phyloP scores from a whole-genome alignment of 2,888 invertebrate species.

The Argynnis bischoffii region DNA sequence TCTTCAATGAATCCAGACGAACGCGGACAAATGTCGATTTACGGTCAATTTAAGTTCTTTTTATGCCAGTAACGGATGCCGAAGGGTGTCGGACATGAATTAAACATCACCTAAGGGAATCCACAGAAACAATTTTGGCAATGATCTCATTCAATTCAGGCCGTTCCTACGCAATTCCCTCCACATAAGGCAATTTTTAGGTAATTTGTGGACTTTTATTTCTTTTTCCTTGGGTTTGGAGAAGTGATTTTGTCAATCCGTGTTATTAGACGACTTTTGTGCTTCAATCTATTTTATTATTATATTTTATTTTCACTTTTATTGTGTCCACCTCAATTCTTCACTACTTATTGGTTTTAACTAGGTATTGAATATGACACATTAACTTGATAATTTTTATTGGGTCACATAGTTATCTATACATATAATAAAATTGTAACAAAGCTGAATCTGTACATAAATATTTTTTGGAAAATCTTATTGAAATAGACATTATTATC shows the following conservation, averaged over 20 bases:
- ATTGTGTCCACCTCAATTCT: neutral
- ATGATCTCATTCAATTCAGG: conserved; percentile 48
- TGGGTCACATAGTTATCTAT: too few relatives aligned
- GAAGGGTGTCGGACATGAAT: conserved; percentile 64
- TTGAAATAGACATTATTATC: too few relatives aligned
- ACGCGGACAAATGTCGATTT: conserved; percentile 57
- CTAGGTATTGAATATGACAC: too few relatives aligned
- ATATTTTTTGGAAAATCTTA: too few relatives aligned
- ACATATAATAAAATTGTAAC: too few relatives aligned
- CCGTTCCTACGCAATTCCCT: conserved; percentile 43
- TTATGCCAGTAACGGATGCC: conserved; percentile 58
- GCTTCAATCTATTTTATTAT: neutral
- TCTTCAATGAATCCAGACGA: conserved; percentile 40
- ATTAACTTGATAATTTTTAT: too few relatives aligned
- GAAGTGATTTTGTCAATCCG: conserved; percentile 22
- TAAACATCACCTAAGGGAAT: conserved; percentile 62
- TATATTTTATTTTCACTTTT: conserved; percentile 1
- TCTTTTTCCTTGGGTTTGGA: conserved; percentile 19
- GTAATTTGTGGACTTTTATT: conserved; percentile 37
- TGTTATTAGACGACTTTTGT: neutral
- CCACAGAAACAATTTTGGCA: conserved; percentile 51
- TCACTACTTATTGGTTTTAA: neutral
- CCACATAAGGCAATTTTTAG: conserved; percentile 39
- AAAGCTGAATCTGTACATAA: too few relatives aligned
- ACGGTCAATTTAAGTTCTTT: conserved; percentile 68